Conservation (phyloP, 1,140 invertebrate species). For the Babylonia areolata region DNA sequence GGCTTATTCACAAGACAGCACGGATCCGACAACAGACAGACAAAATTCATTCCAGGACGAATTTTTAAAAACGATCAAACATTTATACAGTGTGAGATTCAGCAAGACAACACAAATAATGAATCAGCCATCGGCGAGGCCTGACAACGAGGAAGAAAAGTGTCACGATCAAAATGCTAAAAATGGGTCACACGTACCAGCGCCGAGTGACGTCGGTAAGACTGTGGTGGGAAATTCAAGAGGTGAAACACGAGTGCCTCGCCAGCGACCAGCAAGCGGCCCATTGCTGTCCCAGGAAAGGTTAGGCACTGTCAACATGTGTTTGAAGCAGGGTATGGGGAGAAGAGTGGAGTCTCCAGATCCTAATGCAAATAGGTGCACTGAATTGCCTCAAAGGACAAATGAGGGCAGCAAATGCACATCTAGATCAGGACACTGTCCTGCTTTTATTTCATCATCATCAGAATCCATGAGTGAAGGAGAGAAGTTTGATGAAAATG, state of each 20-base stretch:
- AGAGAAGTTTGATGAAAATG: constrained; percentile 18
- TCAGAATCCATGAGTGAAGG: background rate
- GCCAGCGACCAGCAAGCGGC: background rate
- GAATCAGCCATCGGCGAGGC: constrained; percentile 40
- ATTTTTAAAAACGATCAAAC: constrained; percentile 33
- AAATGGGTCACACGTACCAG: constrained; percentile 35
- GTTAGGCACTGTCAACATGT: constrained; percentile 23
- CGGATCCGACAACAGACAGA: background rate
- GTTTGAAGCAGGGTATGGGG: background rate
- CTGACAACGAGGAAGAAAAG: constrained; percentile 27
- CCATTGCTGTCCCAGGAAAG: background rate
- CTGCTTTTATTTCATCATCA: background rate
- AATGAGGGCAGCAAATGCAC: background rate
- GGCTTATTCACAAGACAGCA: background rate
- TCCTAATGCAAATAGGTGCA: too few species aligned
- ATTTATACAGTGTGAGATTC: background rate
- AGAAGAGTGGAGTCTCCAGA: background rate
- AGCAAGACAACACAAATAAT: constrained; percentile 36
- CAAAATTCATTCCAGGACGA: constrained; percentile 34
- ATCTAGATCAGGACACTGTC: background rate
- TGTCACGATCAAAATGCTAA: background rate
- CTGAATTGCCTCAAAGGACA: background rate
- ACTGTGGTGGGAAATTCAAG: constrained; percentile 6
- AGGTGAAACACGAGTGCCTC: background rate
- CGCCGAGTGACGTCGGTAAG: constrained; percentile 14